Evolutionary conservation across 2,113 vertebrate species (phyloP), one percentile per base, ranked within the genome.

Genomic region (Cyanocitta stelleri): DNA sequence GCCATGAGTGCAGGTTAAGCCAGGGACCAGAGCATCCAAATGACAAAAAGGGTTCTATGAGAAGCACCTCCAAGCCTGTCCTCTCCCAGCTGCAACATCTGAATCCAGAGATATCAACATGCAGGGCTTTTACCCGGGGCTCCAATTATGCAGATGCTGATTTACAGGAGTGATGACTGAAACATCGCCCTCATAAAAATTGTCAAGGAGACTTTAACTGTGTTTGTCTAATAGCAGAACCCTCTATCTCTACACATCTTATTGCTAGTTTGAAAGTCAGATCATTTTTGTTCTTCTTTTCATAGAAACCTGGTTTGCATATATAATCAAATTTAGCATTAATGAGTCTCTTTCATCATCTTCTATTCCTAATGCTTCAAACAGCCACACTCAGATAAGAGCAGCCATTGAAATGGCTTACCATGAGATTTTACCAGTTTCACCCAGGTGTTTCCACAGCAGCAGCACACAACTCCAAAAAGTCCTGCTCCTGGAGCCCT

Each of bases 221-320:
- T 71, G 55, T 87, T 49, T 76, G 44, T 84, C 85, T 94, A 81
- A 90, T 21, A 72, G 75, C 75, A 90, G 72, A 93, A 51, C 24
- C 44, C 81, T 85, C 78, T 62, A 80, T 72, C 93, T 94, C 84
- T 59, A 43, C 17, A 21, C 61, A 73, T 94, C 86, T 92, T 76
- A 79, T 49, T 85, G 63, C 90, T 93, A 67, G 69, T 97, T 91
- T 97, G 92, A 93, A 96, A 96, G 93, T 96, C 92, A 97, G 93
- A 97, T 94, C 30, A 92, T 92, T 94, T 95, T 94, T 93, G 61
- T 76, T 94, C 81, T 87, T 95, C 90, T 84, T 73, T 89, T 94
- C 90, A 81, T 19, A 92, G 92, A 79, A 93, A 95, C 77, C 89
- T 91, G 68, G 86, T 92, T 95, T 97, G 96, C 92, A 96, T 94